A percentile compares a stretch with the other conserved stretches of the same genome.
Evolutionary conservation across 2,888 invertebrate genomes (phyloP).

Genomic region (Drosophila falleni): DNA sequence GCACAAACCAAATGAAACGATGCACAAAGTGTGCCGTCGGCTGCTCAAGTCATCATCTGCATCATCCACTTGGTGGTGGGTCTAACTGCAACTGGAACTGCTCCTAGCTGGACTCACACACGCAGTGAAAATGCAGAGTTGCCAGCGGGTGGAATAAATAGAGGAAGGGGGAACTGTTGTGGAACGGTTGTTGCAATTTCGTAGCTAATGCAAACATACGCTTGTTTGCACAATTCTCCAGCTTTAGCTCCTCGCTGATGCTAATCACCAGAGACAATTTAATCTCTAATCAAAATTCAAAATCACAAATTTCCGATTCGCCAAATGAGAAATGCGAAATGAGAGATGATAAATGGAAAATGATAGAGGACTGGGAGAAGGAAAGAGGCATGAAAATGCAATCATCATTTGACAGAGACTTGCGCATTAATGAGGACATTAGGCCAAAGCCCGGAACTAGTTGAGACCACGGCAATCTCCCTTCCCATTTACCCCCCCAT

Average conservation of each 20-base stretch:
- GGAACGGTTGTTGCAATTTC: conserved; percentile 43
- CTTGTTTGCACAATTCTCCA: conserved; percentile 73
- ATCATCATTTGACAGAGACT: conserved; percentile 48
- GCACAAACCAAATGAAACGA: conserved; percentile 73
- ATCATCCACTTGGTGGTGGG: conserved; percentile 50
- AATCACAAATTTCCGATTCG: conserved; percentile 74
- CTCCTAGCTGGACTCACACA: conserved; percentile 21
- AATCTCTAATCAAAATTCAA: conserved; percentile 81
- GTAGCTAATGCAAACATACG: conserved; percentile 78
- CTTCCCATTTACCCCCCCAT: not conserved
- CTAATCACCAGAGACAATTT: conserved; percentile 81
- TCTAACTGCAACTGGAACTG: conserved; percentile 9
- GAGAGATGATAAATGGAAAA: conserved; percentile 49
- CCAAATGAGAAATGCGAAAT: conserved; percentile 52
- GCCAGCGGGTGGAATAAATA: conserved; percentile 1
- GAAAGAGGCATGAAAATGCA: conserved; percentile 53
- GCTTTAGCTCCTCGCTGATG: conserved; percentile 52
- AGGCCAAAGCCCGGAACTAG: conserved; percentile 33
- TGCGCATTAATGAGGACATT: conserved; percentile 62
- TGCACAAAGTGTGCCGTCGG: conserved; percentile 63
- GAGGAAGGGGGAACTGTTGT: not conserved
- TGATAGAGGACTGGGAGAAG: not conserved
- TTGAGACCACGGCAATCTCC: conserved; percentile 1
- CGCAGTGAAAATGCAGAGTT: conserved; percentile 14
- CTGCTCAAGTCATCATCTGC: conserved; percentile 36